Conservation (phyloP, 2,113 vertebrate genomes). For the Sorex araneus region DNA sequence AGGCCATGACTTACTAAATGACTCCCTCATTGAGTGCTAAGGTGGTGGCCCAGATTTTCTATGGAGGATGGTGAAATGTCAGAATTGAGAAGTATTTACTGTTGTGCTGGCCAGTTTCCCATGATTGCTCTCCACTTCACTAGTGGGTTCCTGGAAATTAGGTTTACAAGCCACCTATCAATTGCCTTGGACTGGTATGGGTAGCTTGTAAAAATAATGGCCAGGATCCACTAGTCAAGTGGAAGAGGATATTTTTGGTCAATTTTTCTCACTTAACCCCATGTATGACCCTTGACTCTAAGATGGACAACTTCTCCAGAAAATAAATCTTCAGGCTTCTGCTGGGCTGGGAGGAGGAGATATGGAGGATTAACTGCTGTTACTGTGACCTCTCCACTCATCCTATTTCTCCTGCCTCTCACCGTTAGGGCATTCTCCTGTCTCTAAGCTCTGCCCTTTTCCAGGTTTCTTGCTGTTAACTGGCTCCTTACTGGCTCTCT, state of each 20-base stretch:
- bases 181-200: background rate
- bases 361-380: background rate
- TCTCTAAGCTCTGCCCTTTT: background rate
- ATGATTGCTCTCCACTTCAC: background rate
- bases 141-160: too few relatives aligned
- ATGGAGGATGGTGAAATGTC: background rate
- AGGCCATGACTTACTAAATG: background rate
- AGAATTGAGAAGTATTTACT: slow-evolving; percentile 9
- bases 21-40: background rate
- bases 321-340: slow-evolving; percentile 2
- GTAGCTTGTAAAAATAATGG: background rate
- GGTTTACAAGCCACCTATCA: background rate
- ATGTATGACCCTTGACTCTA: background rate
- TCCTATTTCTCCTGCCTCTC: background rate
- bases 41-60: background rate
- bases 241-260: background rate
- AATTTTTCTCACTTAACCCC: background rate
- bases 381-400: background rate
- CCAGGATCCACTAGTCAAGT: background rate
- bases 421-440: background rate
- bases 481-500: background rate
- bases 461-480: slow-evolving; percentile 16
- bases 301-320: background rate
- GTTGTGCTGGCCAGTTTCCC: background rate
- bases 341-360: background rate